Conservation (phyloP, 2,888 invertebrate genomes). For the Nemoura dubitans region DNA sequence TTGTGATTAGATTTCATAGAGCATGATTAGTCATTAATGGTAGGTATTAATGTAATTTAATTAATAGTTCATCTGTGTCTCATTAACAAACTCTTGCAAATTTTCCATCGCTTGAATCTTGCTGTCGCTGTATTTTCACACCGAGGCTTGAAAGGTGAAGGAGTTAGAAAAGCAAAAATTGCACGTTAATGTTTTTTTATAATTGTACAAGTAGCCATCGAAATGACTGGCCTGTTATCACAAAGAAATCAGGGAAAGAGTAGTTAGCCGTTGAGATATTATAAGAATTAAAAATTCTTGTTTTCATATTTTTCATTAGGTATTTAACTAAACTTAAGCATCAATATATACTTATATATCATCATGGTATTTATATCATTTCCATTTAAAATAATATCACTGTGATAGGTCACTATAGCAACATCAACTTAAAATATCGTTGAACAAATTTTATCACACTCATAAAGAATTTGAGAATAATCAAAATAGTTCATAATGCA, state of each 20-base stretch:
- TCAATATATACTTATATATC: too few species aligned
- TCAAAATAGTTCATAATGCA: not conserved
- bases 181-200: not conserved
- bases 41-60: too few species aligned
- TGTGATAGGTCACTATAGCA: not conserved
- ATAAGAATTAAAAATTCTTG: not conserved
- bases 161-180: not conserved
- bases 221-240: not conserved
- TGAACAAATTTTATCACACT: not conserved
- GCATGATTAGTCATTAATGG: not conserved
- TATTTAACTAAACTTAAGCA: too few species aligned
- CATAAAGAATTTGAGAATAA: slow-evolving; percentile 1
- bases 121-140: not conserved
- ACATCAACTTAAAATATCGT: not conserved
- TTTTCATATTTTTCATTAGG: not conserved
- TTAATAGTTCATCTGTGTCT: not conserved
- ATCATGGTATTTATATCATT: not conserved
- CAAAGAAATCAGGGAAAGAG: not conserved
- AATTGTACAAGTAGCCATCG: not conserved
- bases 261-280: not conserved
- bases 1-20: not conserved
- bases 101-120: not conserved
- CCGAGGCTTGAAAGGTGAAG: not conserved
- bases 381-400: not conserved
- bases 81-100: not conserved